phyloP scores from a whole-genome alignment of 2,113 vertebrate genomes.

The Oceanodroma tethys region DNA sequence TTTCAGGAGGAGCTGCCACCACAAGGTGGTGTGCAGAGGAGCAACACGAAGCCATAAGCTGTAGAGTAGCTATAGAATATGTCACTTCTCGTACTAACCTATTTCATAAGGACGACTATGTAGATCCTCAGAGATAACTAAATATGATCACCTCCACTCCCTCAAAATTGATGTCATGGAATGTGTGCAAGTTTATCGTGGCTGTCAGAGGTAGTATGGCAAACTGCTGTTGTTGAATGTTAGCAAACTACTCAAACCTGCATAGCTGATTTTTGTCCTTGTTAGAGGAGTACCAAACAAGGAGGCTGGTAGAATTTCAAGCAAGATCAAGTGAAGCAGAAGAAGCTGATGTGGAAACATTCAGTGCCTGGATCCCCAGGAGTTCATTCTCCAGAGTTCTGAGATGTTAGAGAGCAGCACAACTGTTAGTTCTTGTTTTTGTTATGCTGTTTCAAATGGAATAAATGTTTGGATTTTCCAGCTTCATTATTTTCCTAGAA shows the following conservation, averaged over 20 bases:
- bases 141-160: not conserved
- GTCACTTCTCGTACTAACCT: not conserved
- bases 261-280: not conserved
- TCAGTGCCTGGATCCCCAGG: not conserved
- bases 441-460: not conserved
- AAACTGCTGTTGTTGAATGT: not conserved
- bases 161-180: rapidly evolving
- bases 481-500: not conserved
- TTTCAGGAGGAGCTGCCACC: not conserved
- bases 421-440: no score
- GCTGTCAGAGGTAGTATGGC: not conserved
- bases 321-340: not conserved
- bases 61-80: rapidly evolving
- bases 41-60: rapidly evolving
- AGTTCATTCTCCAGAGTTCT: not conserved
- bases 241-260: not conserved
- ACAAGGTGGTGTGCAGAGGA: not conserved
- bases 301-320: not conserved
- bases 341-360: not conserved
- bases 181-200: not conserved
- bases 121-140: not conserved
- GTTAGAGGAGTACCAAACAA: not conserved
- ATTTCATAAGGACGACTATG: rapidly evolving
- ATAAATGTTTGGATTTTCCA: not conserved
- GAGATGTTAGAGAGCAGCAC: not conserved